Evolutionary conservation across 2,888 invertebrate genomes (phyloP).

Genomic region (Cheilosia grossa): DNA sequence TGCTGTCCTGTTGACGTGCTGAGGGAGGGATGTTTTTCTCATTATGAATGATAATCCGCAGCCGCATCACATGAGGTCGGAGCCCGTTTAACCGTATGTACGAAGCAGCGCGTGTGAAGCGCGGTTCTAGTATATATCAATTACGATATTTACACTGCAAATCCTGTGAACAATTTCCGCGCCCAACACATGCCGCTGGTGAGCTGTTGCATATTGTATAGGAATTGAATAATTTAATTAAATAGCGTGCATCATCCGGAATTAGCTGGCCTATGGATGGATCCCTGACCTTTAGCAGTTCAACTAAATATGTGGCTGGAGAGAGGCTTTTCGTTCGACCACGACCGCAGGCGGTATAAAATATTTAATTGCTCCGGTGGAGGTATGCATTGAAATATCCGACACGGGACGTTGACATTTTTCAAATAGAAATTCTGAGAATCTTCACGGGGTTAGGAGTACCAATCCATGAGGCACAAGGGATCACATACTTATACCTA

Average conservation of each 20-base stretch:
- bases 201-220: neutral
- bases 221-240: conserved; percentile 41
- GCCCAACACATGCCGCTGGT: neutral
- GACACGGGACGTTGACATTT: too few species aligned
- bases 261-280: neutral
- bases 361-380: neutral
- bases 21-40: conserved; percentile 19
- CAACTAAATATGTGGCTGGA: neutral
- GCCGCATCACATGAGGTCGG: neutral
- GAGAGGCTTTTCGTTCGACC: neutral
- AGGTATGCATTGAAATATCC: too few species aligned
- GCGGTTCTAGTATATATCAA: neutral
- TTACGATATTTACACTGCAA: conserved; percentile 15
- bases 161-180: neutral
- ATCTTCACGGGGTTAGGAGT: too few species aligned
- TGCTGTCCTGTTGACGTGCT: neutral
- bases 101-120: neutral
- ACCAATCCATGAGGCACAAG: too few species aligned
- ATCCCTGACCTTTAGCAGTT: neutral
- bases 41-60: conserved; percentile 48
- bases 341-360: neutral
- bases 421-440: too few species aligned
- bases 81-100: neutral
- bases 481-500: too few species aligned
- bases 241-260: conserved; percentile 1